phyloP scores from a whole-genome alignment of 2,113 vertebrate genomes.

The Lates calcarifer region DNA sequence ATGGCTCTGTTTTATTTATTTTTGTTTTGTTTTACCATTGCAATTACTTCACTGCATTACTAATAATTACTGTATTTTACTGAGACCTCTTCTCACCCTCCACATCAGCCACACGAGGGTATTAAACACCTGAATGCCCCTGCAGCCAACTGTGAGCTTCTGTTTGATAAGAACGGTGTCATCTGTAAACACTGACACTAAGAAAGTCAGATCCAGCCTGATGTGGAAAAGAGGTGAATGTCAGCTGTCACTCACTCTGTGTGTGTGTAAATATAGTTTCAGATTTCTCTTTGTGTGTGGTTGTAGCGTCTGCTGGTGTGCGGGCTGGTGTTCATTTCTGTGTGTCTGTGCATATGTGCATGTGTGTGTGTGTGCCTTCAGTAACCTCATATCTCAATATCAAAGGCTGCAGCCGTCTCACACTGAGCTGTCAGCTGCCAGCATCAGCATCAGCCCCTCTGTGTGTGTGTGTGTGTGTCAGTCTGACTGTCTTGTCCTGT shows the following conservation, averaged over 20 bases:
- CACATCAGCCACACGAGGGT: background rate
- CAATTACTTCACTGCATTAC: too few species aligned
- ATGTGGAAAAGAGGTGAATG: background rate
- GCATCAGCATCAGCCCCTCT: constrained; percentile 36
- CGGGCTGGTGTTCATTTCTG: background rate
- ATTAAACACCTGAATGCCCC: background rate
- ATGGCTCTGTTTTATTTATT: too few species aligned
- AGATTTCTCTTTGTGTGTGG: background rate
- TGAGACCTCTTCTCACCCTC: too few species aligned
- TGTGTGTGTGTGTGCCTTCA: constrained; percentile 18
- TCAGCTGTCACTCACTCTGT: background rate
- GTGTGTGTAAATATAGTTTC: constrained; percentile 12
- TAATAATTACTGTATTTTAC: too few species aligned
- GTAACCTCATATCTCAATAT: constrained; percentile 53
- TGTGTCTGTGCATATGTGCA: background rate
- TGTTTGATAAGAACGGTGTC: background rate
- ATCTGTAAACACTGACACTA: too few species aligned
- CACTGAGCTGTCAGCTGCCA: constrained; percentile 34
- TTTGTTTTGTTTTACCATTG: too few species aligned
- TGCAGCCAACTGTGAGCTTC: background rate
- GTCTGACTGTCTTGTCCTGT: too few species aligned
- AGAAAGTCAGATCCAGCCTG: background rate
- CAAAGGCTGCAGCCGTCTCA: constrained; percentile 26
- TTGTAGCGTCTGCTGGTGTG: background rate
- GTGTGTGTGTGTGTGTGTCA: too few species aligned